A percentile compares a stretch with the other conserved stretches of the same genome.
These are phyloP conservation scores for Meganola albula DNA, from an alignment of 2,888 invertebrate species.

Conservation along the genomic window DNA sequence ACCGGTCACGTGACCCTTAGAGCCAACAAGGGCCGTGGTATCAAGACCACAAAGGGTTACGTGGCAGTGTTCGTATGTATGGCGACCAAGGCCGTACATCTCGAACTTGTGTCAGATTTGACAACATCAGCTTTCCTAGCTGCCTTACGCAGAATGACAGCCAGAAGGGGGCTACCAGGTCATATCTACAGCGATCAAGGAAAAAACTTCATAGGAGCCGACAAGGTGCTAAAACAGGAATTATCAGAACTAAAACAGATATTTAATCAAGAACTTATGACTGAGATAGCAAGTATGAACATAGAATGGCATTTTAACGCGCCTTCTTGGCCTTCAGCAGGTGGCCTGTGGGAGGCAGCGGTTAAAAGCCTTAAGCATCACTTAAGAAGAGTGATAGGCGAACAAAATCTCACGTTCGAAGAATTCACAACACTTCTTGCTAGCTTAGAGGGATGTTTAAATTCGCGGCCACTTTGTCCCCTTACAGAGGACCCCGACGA, in stretches of 20 bases:
- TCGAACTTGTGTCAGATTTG: not conserved
- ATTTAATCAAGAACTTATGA: not conserved
- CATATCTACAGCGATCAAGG: not conserved
- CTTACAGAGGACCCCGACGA: slow-evolving; percentile 3
- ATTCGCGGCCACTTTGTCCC: not conserved
- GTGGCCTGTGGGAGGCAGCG: not conserved
- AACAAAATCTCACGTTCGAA: not conserved
- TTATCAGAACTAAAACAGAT: not conserved
- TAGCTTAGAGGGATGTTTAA: not conserved
- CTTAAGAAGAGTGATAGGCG: not conserved
- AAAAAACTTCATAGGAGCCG: not conserved
- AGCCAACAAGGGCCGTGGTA: slow-evolving; percentile 2
- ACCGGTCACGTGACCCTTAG: not conserved
- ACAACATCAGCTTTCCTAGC: not conserved
- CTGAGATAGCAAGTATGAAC: not conserved
- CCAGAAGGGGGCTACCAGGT: not conserved
- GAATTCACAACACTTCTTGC: not conserved
- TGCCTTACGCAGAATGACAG: not conserved
- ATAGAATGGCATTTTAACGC: not conserved
- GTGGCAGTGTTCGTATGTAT: not conserved
- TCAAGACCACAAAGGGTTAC: slow-evolving; percentile 3
- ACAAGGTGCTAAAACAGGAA: not conserved
- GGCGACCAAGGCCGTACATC: not conserved
- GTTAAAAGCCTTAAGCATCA: too few species aligned
- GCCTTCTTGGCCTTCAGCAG: not conserved